Conservation (phyloP, 2,888 invertebrate species). For the Chaetoderma sp. region DNA sequence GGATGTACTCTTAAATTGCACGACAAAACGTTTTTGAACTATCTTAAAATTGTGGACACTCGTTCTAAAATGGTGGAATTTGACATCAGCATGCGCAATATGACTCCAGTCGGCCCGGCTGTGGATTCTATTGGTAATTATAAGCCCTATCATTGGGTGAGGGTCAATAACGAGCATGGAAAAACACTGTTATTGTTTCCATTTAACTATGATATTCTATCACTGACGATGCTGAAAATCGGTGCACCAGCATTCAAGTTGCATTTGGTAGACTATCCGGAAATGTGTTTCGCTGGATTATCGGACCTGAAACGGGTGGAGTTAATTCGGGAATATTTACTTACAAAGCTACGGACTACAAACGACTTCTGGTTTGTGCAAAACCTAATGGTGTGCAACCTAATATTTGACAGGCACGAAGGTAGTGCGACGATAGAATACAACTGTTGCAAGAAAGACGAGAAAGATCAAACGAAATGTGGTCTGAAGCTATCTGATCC, state of each 20-base stretch:
- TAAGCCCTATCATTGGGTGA: constrained; percentile 58
- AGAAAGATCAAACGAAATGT: constrained; percentile 44
- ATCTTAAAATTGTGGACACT: background rate
- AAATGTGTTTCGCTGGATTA: constrained; percentile 57
- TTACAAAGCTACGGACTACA: constrained; percentile 41
- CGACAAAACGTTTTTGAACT: constrained; percentile 17
- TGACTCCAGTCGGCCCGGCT: constrained; percentile 31
- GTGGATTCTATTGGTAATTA: constrained; percentile 38
- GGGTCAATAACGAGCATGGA: constrained; percentile 61
- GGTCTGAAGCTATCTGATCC: constrained; percentile 47
- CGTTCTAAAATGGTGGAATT: constrained; percentile 33
- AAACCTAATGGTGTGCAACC: constrained; percentile 55
- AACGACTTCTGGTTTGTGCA: constrained; percentile 6
- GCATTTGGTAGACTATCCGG: constrained; percentile 50
- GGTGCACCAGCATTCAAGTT: constrained; percentile 56
- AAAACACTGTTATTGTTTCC: constrained; percentile 60
- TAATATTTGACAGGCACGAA: constrained; percentile 43
- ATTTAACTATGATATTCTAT: constrained; percentile 63
- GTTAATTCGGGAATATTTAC: constrained; percentile 41
- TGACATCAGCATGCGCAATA: constrained; percentile 42
- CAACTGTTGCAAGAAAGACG: constrained; percentile 51
- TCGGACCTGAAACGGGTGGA: constrained; percentile 36
- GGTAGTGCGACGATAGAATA: constrained; percentile 55
- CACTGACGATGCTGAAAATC: constrained; percentile 58
- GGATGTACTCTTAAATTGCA: constrained; percentile 6